phyloP scores from a whole-genome alignment of 2,888 invertebrate genomes.

The Lycocerus yunnanus region DNA sequence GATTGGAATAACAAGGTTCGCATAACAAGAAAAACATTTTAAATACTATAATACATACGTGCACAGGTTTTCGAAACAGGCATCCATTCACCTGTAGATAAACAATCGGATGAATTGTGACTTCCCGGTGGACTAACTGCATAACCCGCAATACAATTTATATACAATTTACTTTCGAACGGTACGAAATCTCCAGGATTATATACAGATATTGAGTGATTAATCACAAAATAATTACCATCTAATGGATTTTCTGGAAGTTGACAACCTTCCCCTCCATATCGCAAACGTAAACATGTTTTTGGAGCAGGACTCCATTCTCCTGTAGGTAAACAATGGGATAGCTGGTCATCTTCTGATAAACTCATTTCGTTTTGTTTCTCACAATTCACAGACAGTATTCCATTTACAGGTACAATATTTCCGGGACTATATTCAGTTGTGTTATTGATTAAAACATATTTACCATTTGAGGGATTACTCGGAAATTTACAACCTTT shows the following conservation, averaged over 20 bases:
- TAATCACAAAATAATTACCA: conserved; percentile 25
- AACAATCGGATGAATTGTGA: neutral
- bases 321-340: neutral
- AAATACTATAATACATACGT: neutral
- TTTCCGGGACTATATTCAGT: too few relatives aligned
- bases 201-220: too few relatives aligned
- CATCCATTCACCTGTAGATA: neutral
- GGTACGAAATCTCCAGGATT: neutral
- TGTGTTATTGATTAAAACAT: neutral
- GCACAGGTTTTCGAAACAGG: neutral
- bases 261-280: neutral
- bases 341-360: neutral
- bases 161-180: neutral
- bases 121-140: neutral
- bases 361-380: too few relatives aligned
- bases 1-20: too few relatives aligned
- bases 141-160: neutral
- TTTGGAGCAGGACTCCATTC: neutral
- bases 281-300: neutral
- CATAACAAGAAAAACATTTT: too few relatives aligned
- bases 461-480: conserved; percentile 38
- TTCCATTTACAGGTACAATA: too few relatives aligned
- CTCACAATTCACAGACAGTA: too few relatives aligned
- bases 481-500: conserved; percentile 32
- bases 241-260: conserved; percentile 41